Percentiles rank a stretch among this genome's conserved stretches.
Conservation (phyloP, 92 coral and sea anemone species). For the Epizoanthus fatuus region DNA sequence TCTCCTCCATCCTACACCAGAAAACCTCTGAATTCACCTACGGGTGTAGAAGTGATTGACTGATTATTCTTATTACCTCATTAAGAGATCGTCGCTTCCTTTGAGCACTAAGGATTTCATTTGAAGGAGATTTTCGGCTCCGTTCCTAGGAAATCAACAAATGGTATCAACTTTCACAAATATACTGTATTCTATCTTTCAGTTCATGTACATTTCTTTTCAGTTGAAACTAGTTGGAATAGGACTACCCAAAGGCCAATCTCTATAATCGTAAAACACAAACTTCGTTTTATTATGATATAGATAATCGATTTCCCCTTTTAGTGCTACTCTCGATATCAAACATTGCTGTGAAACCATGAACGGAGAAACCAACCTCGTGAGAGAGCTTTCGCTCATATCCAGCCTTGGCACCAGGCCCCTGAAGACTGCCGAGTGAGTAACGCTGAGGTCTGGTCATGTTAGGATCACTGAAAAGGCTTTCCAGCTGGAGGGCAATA, state of each 20-base stretch:
- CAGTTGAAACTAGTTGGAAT: too few species aligned
- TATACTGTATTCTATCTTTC: too few species aligned
- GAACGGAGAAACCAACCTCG: constrained; percentile 17
- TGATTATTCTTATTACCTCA: not conserved
- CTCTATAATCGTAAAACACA: too few species aligned
- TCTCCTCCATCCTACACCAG: too few species aligned
- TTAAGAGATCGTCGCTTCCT: not conserved
- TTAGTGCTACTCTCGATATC: not conserved
- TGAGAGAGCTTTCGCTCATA: constrained; percentile 21
- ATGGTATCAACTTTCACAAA: not conserved
- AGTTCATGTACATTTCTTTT: not conserved
- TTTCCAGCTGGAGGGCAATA: constrained; percentile 74
- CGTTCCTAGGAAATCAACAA: not conserved
- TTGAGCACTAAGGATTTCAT: not conserved
- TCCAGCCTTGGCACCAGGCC: constrained; percentile 35
- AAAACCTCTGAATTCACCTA: too few species aligned
- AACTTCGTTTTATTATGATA: not conserved
- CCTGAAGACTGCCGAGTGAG: constrained; percentile 30
- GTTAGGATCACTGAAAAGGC: constrained; percentile 78
- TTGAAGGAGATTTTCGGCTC: not conserved
- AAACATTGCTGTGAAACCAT: not conserved
- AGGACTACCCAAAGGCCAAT: too few species aligned
- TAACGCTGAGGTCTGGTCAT: constrained; percentile 80
- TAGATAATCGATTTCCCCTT: not conserved
- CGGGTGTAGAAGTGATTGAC: too few species aligned